phyloP scores from a whole-genome alignment of 53 echinoderm and acorn worm species.

The Antedon mediterranea region DNA sequence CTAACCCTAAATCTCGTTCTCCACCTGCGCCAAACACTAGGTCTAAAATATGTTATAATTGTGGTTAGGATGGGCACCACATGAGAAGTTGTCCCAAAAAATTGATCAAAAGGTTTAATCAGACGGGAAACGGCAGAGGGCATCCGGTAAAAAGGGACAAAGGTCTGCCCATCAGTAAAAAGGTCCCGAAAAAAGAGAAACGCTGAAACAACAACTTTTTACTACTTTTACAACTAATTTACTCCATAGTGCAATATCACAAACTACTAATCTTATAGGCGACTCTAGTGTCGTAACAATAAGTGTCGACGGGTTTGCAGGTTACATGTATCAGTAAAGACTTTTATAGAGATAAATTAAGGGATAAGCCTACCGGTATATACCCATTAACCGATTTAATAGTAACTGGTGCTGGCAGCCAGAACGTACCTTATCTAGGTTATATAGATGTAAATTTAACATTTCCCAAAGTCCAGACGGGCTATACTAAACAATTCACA shows the following conservation, averaged over 20 bases:
- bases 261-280: conserved; percentile 21
- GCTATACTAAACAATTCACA: too few relatives aligned
- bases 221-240: neutral
- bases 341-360: conserved; percentile 26
- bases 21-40: too few relatives aligned
- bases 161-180: conserved; percentile 4
- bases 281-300: conserved; percentile 11
- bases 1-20: too few relatives aligned
- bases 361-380: conserved; percentile 6
- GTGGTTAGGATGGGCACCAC: conserved; percentile 28
- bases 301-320: conserved; percentile 34
- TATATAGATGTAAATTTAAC: conserved; percentile 14
- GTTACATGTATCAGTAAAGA: conserved; percentile 24
- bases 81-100: conserved; percentile 10
- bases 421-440: conserved; percentile 30
- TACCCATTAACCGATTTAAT: conserved; percentile 18
- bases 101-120: conserved; percentile 9
- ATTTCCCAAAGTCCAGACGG: conserved; percentile 9
- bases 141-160: conserved; percentile 14
- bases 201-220: neutral
- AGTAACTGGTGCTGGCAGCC: conserved; percentile 29
- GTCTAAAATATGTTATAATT: conserved; percentile 24
- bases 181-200: neutral
- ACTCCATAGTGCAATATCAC: conserved; percentile 1
- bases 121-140: conserved; percentile 33